Conservation (phyloP, 2,797 vertebrate genomes). For the Taenioides sp. region DNA sequence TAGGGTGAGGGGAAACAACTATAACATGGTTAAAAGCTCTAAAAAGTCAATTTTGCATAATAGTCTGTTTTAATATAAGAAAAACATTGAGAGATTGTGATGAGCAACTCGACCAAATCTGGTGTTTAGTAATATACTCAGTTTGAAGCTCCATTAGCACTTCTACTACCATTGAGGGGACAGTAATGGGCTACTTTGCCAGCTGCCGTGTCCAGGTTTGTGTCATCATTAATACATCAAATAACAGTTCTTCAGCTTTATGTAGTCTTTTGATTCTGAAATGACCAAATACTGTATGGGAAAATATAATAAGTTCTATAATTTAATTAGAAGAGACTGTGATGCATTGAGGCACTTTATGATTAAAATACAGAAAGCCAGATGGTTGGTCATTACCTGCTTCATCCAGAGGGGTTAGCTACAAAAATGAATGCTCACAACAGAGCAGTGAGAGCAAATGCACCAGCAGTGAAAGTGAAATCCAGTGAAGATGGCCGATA, state of each 20-base stretch:
- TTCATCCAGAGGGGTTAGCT: constrained; percentile 7
- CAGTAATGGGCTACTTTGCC: constrained; percentile 3
- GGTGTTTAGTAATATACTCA: not conserved
- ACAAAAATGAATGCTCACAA: constrained; percentile 15
- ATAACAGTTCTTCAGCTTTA: not conserved
- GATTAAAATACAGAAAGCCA: constrained; percentile 23
- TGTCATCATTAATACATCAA: not conserved
- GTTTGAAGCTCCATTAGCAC: not conserved
- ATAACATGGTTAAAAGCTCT: no score
- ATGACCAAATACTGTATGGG: not conserved
- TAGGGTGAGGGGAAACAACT: no score
- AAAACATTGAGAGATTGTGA: no score
- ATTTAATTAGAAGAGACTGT: constrained; percentile 29
- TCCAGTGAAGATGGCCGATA: no score
- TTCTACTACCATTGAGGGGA: not conserved
- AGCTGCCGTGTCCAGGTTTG: constrained; percentile 1
- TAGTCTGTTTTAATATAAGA: no score
- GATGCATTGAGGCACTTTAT: constrained; percentile 12
- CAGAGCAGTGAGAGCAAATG: not conserved
- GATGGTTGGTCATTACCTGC: constrained; percentile 13
- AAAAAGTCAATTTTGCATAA: no score
- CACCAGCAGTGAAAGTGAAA: not conserved
- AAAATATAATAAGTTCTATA: constrained; percentile 32
- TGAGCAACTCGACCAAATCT: constrained; percentile 1
- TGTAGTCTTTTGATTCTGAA: not conserved